Conservation (phyloP, 2,797 vertebrate genomes). For the Pogoniulus pusillus region DNA sequence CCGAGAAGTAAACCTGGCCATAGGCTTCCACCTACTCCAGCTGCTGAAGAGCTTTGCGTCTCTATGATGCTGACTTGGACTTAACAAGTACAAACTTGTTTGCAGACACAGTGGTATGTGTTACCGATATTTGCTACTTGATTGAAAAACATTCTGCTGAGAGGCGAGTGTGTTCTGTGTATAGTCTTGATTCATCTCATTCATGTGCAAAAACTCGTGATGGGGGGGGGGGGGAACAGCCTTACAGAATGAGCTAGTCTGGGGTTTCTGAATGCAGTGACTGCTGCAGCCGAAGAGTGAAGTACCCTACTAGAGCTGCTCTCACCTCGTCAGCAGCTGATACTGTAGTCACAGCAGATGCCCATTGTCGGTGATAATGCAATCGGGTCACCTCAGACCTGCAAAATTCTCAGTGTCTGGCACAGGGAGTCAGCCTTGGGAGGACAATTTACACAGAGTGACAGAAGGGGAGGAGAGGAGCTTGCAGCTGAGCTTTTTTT, state of each 20-base stretch:
- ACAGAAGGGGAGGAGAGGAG: neutral
- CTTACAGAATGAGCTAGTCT: neutral
- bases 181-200: neutral
- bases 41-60: neutral
- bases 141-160: neutral
- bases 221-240: neutral
- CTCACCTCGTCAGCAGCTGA: conserved; percentile 24
- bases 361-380: conserved; percentile 6
- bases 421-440: neutral
- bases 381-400: neutral
- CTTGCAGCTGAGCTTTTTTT: neutral
- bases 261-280: neutral
- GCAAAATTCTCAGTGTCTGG: conserved; percentile 34
- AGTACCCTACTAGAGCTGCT: neutral
- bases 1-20: neutral
- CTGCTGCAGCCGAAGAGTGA: neutral
- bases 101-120: rapidly evolving
- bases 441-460: neutral
- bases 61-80: neutral
- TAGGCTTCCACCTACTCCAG: neutral
- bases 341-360: neutral
- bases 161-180: neutral
- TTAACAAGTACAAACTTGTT: neutral
- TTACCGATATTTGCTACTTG: neutral
- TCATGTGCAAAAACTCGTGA: rapidly evolving